These are phyloP conservation scores for Gasterosteus nipponicus DNA, from an alignment of 2,113 vertebrate species.

Conservation along the genomic window DNA sequence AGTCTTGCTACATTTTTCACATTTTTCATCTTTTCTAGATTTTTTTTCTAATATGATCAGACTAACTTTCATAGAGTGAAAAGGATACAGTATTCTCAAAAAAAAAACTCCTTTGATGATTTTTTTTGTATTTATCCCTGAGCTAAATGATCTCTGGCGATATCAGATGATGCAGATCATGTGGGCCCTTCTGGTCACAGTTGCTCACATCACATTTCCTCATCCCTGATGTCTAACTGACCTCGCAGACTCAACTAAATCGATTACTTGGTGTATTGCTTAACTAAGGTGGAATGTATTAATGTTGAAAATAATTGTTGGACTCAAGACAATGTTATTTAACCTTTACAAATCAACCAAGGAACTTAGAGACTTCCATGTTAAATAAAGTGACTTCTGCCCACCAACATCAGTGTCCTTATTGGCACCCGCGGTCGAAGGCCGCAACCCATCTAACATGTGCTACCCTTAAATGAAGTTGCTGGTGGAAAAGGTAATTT, in stretches of 20 bases:
- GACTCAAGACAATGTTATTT: background rate
- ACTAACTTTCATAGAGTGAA: constrained; percentile 10
- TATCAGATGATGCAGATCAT: constrained; percentile 29
- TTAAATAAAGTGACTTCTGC: background rate
- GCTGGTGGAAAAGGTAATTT: background rate
- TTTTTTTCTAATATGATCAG: background rate
- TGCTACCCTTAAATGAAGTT: background rate
- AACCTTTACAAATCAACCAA: background rate
- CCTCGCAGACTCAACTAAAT: constrained; percentile 50
- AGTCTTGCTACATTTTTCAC: background rate
- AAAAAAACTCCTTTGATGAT: constrained; percentile 24
- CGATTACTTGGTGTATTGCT: constrained; percentile 33
- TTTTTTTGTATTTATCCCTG: constrained; percentile 36
- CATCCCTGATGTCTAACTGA: constrained; percentile 48
- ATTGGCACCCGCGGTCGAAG: background rate
- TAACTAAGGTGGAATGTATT: constrained; percentile 20
- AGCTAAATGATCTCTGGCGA: constrained; percentile 14
- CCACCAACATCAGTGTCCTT: background rate
- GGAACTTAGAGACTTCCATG: background rate
- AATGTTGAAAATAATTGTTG: constrained; percentile 7
- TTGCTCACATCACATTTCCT: constrained; percentile 44
- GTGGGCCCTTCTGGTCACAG: constrained; percentile 12
- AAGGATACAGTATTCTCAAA: constrained; percentile 4
- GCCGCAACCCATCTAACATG: background rate
- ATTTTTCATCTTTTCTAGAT: background rate